These are phyloP conservation scores for Nebria salina DNA, from an alignment of 2,888 invertebrate genomes.

Conservation along the genomic window DNA sequence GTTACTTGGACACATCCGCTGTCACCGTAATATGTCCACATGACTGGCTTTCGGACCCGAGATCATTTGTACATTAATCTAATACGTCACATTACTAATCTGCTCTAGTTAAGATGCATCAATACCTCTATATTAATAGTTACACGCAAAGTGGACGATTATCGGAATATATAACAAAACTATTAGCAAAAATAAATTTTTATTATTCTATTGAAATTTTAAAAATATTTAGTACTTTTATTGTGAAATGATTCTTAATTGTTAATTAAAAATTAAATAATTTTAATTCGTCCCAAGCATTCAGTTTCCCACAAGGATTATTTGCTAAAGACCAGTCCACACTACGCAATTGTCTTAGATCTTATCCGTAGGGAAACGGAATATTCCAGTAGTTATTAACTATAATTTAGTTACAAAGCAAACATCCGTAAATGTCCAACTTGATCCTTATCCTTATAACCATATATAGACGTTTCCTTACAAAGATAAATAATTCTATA, in stretches of 20 bases:
- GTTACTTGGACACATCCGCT: background rate
- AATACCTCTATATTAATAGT: background rate
- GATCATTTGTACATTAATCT: background rate
- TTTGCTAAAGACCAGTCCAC: background rate
- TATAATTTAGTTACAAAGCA: background rate
- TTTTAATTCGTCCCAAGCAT: background rate
- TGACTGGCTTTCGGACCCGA: background rate
- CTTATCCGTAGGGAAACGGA: background rate
- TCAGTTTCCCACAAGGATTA: background rate
- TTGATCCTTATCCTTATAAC: background rate
- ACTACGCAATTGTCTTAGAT: background rate
- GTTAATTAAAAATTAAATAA: background rate
- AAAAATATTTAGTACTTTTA: background rate
- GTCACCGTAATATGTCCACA: background rate
- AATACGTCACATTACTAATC: background rate
- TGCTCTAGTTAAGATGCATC: background rate
- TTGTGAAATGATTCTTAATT: background rate
- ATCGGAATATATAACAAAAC: background rate
- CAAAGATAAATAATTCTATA: background rate
- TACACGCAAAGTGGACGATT: background rate
- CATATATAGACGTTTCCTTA: background rate
- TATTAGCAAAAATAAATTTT: background rate
- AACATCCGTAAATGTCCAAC: background rate
- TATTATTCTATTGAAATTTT: no score
- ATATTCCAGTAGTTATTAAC: background rate